phyloP scores from a whole-genome alignment of 2,888 invertebrate genomes.

The Conistra vaccinii region DNA sequence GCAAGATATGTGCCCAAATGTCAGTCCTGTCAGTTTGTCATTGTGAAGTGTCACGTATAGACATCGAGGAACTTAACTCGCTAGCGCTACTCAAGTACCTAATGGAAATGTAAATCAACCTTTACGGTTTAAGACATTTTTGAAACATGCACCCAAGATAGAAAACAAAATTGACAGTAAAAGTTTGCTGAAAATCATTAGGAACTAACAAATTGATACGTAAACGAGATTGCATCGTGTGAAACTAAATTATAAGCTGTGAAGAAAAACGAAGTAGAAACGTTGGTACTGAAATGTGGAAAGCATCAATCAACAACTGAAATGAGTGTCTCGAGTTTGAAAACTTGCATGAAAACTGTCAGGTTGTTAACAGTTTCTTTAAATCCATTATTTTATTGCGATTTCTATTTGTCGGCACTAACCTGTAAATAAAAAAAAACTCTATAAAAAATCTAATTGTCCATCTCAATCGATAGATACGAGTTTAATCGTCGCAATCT shows the following conservation, averaged over 20 bases:
- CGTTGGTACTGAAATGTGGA: background rate
- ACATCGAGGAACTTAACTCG: background rate
- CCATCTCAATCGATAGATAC: conserved; percentile 9
- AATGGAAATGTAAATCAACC: background rate
- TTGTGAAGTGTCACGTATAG: background rate
- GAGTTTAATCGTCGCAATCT: conserved; percentile 31
- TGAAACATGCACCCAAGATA: no score
- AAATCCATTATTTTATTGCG: background rate
- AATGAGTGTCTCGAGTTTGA: background rate
- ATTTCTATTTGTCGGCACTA: background rate
- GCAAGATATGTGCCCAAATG: background rate
- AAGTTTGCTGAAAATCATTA: background rate
- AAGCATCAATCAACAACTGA: background rate
- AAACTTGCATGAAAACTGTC: background rate
- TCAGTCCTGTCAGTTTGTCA: background rate
- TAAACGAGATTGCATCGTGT: background rate
- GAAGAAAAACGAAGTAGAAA: background rate
- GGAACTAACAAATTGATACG: background rate
- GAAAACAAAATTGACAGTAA: no score
- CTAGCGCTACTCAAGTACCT: background rate
- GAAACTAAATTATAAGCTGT: background rate
- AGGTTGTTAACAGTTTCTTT: background rate
- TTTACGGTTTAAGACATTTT: background rate
- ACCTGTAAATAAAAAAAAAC: background rate
- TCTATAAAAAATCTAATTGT: no score